Percentiles rank a stretch among this genome's conserved stretches.
Conservation (phyloP, 2,113 vertebrate species). For the Lophotis ruficrista region DNA sequence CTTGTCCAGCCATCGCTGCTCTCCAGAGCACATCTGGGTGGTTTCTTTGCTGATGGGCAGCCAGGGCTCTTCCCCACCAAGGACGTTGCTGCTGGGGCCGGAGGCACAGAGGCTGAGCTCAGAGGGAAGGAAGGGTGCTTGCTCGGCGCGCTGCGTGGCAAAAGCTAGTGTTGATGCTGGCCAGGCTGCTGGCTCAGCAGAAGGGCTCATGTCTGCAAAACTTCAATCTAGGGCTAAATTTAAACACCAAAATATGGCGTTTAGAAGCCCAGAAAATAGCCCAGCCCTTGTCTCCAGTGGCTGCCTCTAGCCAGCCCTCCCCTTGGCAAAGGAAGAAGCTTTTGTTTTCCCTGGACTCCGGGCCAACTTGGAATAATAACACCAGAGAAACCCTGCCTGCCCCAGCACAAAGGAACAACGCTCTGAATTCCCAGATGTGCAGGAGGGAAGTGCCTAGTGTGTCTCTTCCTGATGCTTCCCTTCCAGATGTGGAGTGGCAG, state of each 20-base stretch:
- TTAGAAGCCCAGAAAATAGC: not conserved
- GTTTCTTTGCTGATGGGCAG: not conserved
- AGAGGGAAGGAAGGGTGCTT: not conserved
- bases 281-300: not conserved
- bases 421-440: not conserved
- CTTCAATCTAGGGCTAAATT: constrained; percentile 25
- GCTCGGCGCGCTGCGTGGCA: accelerated
- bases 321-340: constrained; percentile 45
- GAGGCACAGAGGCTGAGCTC: not conserved
- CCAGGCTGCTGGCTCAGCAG: not conserved
- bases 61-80: not conserved
- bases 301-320: not conserved
- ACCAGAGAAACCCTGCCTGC: not conserved
- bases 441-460: not conserved
- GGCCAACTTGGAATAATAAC: not conserved
- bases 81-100: not conserved
- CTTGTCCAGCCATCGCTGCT: not conserved
- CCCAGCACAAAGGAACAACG: not conserved
- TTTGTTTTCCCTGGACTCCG: constrained; percentile 32
- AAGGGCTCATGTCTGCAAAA: not conserved
- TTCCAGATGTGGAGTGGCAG: constrained; percentile 49
- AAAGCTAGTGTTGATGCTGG: not conserved
- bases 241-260: not conserved
- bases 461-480: not conserved
- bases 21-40: accelerated